phyloP scores from a whole-genome alignment of 2,113 vertebrate genomes.

The Uropsilus gracilis region DNA sequence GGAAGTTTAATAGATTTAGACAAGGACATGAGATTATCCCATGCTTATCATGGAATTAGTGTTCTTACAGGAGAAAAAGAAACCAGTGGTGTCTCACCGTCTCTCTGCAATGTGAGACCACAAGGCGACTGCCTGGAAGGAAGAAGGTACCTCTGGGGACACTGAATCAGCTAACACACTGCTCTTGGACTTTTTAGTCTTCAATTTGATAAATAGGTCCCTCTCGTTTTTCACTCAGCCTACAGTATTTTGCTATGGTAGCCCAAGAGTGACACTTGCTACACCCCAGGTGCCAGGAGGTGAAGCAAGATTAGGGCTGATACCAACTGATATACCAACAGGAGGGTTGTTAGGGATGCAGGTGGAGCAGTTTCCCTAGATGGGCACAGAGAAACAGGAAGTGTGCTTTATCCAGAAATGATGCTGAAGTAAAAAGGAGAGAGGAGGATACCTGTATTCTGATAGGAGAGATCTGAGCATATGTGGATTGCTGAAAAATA shows the following conservation, averaged over 20 bases:
- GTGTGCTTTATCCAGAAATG: not conserved
- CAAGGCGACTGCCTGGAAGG: not conserved
- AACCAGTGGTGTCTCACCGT: not conserved
- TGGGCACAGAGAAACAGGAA: not conserved
- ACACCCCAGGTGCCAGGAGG: not conserved
- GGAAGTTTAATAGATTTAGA: not conserved
- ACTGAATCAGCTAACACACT: not conserved
- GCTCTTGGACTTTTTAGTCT: too few relatives aligned
- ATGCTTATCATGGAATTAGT: not conserved
- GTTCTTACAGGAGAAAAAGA: not conserved
- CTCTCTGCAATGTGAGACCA: not conserved
- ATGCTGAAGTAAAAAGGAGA: not conserved
- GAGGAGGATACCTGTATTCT: not conserved
- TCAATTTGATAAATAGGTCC: too few relatives aligned
- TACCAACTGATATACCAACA: not conserved
- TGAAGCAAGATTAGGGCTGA: too few relatives aligned
- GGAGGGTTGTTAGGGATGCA: not conserved
- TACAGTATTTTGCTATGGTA: too few relatives aligned
- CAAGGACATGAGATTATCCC: not conserved
- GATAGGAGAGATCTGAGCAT: not conserved
- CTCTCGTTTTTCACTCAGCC: too few relatives aligned
- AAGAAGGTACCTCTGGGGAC: not conserved
- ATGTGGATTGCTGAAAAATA: not conserved
- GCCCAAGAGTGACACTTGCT: too few relatives aligned
- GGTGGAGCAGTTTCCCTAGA: not conserved